phyloP scores from a whole-genome alignment of 2,888 invertebrate species.

The Flexamia atlantica region DNA sequence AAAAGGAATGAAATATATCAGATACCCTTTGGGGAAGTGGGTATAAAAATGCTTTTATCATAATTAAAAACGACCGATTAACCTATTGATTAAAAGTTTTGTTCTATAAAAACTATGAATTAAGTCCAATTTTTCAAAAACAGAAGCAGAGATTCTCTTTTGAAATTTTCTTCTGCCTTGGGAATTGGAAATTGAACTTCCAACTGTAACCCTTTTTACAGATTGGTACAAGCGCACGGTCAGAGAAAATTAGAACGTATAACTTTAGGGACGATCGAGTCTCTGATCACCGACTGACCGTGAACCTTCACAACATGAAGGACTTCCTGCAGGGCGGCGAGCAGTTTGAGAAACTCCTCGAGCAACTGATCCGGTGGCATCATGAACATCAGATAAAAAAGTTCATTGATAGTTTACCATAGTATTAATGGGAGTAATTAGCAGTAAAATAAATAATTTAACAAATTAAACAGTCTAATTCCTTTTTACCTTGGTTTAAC shows the following conservation, averaged over 20 bases:
- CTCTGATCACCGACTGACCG: constrained; percentile 92
- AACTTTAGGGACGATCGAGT: constrained; percentile 97
- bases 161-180: no score
- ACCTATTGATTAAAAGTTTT: no score
- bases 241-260: constrained; percentile 98
- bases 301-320: constrained; percentile 84
- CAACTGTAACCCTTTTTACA: no score
- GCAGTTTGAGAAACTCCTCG: constrained; percentile 80
- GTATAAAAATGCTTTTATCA: no score
- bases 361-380: constrained; percentile 74
- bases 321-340: constrained; percentile 85
- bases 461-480: background rate
- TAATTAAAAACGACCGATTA: no score
- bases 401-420: constrained; percentile 41
- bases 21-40: no score
- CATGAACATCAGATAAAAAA: background rate
- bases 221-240: constrained; percentile 87
- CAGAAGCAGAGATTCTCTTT: no score
- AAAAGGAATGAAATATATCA: no score
- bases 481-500: no score
- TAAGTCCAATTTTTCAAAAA: no score
- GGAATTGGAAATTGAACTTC: no score
- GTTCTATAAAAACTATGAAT: no score
- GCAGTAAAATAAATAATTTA: background rate
- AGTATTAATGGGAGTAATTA: background rate